Percentiles rank a stretch among this genome's conserved stretches.
These are phyloP conservation scores for Hybognathus amarus DNA, from an alignment of 2,797 vertebrate genomes.

Conservation along the genomic window DNA sequence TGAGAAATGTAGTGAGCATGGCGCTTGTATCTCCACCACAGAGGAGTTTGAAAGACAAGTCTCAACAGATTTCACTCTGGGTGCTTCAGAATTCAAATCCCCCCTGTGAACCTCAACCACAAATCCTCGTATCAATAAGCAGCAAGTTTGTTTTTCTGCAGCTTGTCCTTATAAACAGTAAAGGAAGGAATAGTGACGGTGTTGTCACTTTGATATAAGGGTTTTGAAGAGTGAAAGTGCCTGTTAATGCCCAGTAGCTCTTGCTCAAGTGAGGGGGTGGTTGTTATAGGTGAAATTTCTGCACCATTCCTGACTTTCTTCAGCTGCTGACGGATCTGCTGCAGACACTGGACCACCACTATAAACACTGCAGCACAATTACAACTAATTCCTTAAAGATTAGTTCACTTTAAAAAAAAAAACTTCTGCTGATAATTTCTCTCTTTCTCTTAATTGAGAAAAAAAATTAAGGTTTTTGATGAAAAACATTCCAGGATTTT, in stretches of 20 bases:
- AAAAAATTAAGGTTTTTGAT: no score
- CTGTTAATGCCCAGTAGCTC: constrained; percentile 73
- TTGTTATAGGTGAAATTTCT: constrained; percentile 77
- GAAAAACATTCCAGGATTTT: no score
- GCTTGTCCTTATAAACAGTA: not conserved
- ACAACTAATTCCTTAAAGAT: not conserved
- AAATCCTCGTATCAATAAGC: not conserved
- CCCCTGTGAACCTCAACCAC: not conserved
- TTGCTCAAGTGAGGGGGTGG: constrained; percentile 76
- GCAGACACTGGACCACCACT: constrained; percentile 81
- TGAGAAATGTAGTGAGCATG: constrained; percentile 81
- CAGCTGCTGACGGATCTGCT: constrained; percentile 86
- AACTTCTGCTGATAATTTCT: no score
- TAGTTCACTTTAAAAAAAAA: no score
- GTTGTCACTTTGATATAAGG: constrained; percentile 84
- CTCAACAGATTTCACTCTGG: constrained; percentile 19
- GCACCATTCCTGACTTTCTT: constrained; percentile 88
- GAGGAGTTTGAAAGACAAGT: constrained; percentile 65
- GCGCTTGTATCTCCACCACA: constrained; percentile 93
- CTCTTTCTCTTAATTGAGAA: no score
- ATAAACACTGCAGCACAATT: constrained; percentile 80
- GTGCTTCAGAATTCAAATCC: not conserved
- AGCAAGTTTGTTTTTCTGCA: not conserved
- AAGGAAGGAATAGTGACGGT: not conserved
- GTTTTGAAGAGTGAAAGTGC: constrained; percentile 76